These are phyloP conservation scores for Timandra comae DNA, from an alignment of 2,888 invertebrate species.

Conservation along the genomic window DNA sequence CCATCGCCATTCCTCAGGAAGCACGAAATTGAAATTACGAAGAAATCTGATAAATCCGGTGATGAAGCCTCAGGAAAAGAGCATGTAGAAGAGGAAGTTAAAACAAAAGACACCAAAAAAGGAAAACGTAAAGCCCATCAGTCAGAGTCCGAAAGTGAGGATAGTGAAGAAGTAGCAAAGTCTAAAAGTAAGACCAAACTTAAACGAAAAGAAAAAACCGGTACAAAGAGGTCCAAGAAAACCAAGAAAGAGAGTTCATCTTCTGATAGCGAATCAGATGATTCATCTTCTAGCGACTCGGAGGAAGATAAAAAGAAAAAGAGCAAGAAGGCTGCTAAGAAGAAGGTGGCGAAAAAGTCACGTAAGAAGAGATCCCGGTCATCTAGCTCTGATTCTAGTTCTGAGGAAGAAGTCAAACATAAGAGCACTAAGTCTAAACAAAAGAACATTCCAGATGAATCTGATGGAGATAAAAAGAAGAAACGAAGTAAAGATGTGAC, in stretches of 20 bases:
- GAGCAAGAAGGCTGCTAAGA: constrained; percentile 65
- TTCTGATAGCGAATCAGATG: constrained; percentile 71
- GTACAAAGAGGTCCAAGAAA: constrained; percentile 74
- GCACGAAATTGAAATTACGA: constrained; percentile 72
- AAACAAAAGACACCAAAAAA: constrained; percentile 44
- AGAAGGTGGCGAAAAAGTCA: constrained; percentile 64
- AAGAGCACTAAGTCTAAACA: constrained; percentile 65
- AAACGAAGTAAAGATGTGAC: constrained; percentile 58
- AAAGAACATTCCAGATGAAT: constrained; percentile 69
- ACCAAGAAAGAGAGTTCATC: constrained; percentile 66
- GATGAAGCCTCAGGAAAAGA: constrained; percentile 67
- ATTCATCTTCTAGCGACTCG: constrained; percentile 69
- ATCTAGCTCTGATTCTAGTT: constrained; percentile 70
- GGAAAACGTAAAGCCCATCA: constrained; percentile 74
- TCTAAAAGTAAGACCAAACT: constrained; percentile 62
- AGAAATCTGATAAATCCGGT: constrained; percentile 63
- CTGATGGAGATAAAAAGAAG: constrained; percentile 64
- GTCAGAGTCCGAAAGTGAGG: constrained; percentile 67
- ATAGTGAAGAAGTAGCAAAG: constrained; percentile 59
- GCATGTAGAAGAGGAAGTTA: constrained; percentile 58
- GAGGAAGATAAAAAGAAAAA: constrained; percentile 72
- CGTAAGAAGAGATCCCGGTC: constrained; percentile 66
- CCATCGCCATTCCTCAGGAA: constrained; percentile 89
- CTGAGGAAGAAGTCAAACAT: constrained; percentile 69
- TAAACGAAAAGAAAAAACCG: constrained; percentile 74